phyloP scores from a whole-genome alignment of 2,888 invertebrate genomes.

The Cepaea hortensis region DNA sequence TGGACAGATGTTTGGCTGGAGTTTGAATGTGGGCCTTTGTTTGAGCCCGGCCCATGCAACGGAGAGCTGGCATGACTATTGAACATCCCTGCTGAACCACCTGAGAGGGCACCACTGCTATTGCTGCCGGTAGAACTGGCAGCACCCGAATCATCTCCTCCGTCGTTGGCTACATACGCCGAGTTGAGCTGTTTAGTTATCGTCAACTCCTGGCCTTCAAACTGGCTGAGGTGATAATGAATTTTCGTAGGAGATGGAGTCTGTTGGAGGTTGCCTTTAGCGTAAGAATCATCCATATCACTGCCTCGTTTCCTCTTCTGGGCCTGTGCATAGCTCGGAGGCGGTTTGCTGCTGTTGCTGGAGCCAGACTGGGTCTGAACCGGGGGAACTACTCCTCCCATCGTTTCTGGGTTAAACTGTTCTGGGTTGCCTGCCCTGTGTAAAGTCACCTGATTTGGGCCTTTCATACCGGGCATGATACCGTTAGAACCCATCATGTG shows the following conservation, averaged over 20 bases:
- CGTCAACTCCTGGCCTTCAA: constrained; percentile 96
- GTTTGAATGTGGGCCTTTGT: constrained; percentile 70
- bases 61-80: constrained; percentile 65
- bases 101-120: background rate
- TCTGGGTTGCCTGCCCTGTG: constrained; percentile 74
- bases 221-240: constrained; percentile 91
- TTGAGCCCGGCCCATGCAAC: constrained; percentile 65
- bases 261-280: constrained; percentile 81
- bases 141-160: constrained; percentile 31
- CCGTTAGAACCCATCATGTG: constrained; percentile 56
- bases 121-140: background rate
- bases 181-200: constrained; percentile 97
- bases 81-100: constrained; percentile 52
- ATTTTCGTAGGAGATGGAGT: constrained; percentile 97
- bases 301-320: constrained; percentile 72
- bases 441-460: constrained; percentile 59
- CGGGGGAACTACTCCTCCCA: constrained; percentile 49
- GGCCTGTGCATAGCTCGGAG: constrained; percentile 75
- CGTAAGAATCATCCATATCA: constrained; percentile 81
- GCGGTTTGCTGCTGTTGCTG: constrained; percentile 68
- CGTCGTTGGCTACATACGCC: constrained; percentile 77
- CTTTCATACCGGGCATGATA: constrained; percentile 49
- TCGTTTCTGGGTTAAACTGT: constrained; percentile 71
- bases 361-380: background rate
- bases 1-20: constrained; percentile 70